Evolutionary conservation across 2,113 vertebrate species (phyloP).

Genomic region (Poecilia latipinna): DNA sequence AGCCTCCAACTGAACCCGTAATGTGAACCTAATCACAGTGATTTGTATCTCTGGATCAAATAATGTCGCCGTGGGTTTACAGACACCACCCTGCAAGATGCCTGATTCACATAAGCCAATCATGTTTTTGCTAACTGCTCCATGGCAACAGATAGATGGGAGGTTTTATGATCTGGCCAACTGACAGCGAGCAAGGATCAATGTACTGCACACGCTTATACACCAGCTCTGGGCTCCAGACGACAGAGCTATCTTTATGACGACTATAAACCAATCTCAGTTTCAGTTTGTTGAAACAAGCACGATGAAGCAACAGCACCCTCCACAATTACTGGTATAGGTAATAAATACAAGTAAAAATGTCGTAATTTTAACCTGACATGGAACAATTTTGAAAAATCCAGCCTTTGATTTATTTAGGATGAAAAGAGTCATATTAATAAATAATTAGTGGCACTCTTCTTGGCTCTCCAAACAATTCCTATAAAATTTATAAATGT

Average conservation of each 20-base stretch:
- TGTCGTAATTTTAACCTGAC: no score
- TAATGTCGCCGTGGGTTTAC: not conserved
- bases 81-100: not conserved
- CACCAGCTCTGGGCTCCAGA: constrained; percentile 9
- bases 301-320: not conserved
- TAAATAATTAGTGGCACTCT: no score
- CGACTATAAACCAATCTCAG: constrained; percentile 32
- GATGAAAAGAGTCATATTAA: no score
- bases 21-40: not conserved
- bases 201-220: not conserved
- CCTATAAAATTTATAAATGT: no score
- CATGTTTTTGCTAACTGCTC: not conserved
- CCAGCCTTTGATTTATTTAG: no score
- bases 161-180: constrained; percentile 6
- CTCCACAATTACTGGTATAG: no score
- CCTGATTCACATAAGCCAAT: not conserved
- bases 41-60: constrained; percentile 22
- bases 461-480: no score
- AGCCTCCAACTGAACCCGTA: constrained; percentile 7
- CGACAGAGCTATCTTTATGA: constrained; percentile 47
- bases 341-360: no score
- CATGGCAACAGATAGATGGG: constrained; percentile 24
- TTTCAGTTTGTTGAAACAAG: constrained; percentile 33
- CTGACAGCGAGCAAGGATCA: constrained; percentile 10
- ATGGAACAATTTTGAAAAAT: no score